These are phyloP conservation scores for Eublepharis macularius DNA, from an alignment of 2,113 vertebrate genomes.

Conservation along the genomic window DNA sequence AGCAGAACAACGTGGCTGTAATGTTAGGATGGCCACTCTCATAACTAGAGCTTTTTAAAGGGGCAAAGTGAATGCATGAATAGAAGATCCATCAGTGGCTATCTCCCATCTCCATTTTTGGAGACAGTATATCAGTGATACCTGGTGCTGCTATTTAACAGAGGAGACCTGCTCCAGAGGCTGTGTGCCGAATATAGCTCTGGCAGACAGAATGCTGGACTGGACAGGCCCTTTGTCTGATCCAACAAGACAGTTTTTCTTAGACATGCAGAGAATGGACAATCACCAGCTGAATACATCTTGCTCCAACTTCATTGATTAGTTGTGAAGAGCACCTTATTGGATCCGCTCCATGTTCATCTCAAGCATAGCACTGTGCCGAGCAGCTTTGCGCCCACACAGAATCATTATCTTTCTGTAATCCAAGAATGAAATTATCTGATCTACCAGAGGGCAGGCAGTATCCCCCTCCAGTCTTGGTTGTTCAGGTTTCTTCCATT, in stretches of 20 bases:
- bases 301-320: too few species aligned
- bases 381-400: too few species aligned
- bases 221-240: neutral
- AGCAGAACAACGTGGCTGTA: neutral
- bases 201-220: neutral
- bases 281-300: too few species aligned
- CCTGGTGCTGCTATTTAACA: neutral
- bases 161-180: neutral
- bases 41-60: neutral
- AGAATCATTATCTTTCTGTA: too few species aligned
- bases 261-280: too few species aligned
- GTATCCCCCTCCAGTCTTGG: too few species aligned
- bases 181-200: neutral
- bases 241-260: neutral
- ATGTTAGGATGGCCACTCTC: neutral
- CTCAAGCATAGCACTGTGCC: too few species aligned
- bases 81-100: neutral
- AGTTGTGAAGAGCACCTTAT: too few species aligned
- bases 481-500: too few species aligned
- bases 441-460: too few species aligned
- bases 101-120: neutral
- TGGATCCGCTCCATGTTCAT: too few species aligned
- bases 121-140: neutral
- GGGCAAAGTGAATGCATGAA: neutral
- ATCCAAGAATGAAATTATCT: too few species aligned